Base-by-base conservation (phyloP, 2,113 vertebrate species). In the Rhegmatorhina hoffmannsi region DNA sequence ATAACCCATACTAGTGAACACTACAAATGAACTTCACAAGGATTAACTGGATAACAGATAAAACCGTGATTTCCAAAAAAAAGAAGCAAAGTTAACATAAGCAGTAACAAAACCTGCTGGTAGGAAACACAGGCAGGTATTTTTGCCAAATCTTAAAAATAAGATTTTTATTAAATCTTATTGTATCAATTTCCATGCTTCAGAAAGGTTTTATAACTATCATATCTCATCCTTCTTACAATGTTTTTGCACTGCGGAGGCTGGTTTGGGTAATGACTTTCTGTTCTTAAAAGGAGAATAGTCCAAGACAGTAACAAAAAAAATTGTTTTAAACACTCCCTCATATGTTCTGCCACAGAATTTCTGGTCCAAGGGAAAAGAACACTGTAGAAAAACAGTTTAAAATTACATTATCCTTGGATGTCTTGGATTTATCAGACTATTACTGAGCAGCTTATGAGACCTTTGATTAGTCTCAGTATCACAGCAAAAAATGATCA, bases 341-440 rank as follows among this genome's bases (percentile, higher is more conserved):
- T 95, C 50, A 74, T 82, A 94, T 77, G 72, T 93, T 92, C 84
- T 95, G 92, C 90, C 92, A 90, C 40, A 94, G 72, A 95, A 95
- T 21, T 80, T 87, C 55, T 89, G 44, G 59, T 80, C 63, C 67
- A 91, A 87, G n/a, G 72, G 53, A 80, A 91, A 93, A 95, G 79
- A 95, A 94, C 68, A 58, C 59, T 60, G 87, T 44, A 94, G 84
- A 91, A 95, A 96, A 94, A 90, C 82, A 96, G 94, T 92, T 96
- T 94, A 96, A 96, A 87, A 91, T 95, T 84, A 84, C 69, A 80
- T 95, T 95, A 92, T 91, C 68, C 64, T 92, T 95, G 94, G 87
- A 93, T 92, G 84, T 87, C 84, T 95, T 72, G 33, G 67, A 94
- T 93, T 93, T 95, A 95, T 94, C 93, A 81, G 79, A 68, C 78